phyloP scores from a whole-genome alignment of 2,888 invertebrate species.

The Lysandra bellargus region DNA sequence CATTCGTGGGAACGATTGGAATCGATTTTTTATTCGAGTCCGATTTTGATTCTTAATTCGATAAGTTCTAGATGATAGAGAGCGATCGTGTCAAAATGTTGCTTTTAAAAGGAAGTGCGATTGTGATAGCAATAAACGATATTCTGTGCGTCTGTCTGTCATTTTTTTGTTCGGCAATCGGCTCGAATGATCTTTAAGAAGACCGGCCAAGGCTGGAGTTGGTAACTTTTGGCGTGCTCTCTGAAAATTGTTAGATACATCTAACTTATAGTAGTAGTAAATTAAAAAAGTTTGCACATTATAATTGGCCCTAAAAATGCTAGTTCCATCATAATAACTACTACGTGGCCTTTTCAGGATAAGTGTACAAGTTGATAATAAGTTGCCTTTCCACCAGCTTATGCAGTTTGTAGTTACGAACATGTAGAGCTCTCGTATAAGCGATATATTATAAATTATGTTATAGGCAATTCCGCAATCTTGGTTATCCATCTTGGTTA shows the following conservation, averaged over 20 bases:
- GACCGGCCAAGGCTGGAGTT: background rate
- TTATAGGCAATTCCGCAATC: no score
- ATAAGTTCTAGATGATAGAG: constrained; percentile 7
- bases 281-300: no score
- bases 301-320: no score
- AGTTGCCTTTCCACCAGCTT: no score
- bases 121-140: constrained; percentile 20
- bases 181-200: background rate
- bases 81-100: constrained; percentile 18
- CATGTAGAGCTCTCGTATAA: no score
- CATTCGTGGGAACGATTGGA: constrained; percentile 25
- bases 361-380: no score
- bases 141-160: constrained; percentile 10
- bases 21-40: background rate
- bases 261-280: background rate
- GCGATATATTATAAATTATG: background rate
- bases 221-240: background rate
- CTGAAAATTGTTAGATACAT: background rate
- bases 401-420: no score
- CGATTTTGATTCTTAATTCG: constrained; percentile 4
- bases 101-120: background rate
- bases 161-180: background rate
- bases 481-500: no score
- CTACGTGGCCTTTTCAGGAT: no score
- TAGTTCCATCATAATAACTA: no score